Percentiles rank a stretch among this genome's conserved stretches.
phyloP scores from a whole-genome alignment of 2,797 vertebrate species.

The Craterocephalus amniculus region DNA sequence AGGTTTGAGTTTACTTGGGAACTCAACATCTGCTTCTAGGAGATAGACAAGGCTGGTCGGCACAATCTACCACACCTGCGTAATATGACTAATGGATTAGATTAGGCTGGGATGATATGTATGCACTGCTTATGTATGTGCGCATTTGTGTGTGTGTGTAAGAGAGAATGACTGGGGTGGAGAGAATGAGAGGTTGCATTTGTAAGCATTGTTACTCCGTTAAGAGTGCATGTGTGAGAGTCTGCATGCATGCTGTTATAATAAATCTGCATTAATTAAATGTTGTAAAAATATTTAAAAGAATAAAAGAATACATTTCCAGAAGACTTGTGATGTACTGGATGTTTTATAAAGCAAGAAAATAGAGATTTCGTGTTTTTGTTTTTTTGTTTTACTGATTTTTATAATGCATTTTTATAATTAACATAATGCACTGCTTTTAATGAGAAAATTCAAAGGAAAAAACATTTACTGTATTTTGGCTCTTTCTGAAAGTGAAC shows the following conservation, averaged over 20 bases:
- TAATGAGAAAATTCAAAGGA: too few relatives aligned
- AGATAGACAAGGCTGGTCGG: constrained; percentile 56
- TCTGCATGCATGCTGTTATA: constrained; percentile 43
- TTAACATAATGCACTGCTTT: neutral
- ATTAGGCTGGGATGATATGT: constrained; percentile 65
- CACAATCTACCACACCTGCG: constrained; percentile 54
- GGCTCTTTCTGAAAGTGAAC: too few relatives aligned
- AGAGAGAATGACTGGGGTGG: constrained; percentile 28
- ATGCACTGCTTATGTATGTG: constrained; percentile 24
- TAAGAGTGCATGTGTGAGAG: neutral
- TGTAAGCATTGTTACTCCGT: constrained; percentile 60
- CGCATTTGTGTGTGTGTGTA: constrained; percentile 32
- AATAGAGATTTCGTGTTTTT: constrained; percentile 2
- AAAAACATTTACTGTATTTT: too few relatives aligned
- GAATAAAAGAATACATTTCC: constrained; percentile 19
- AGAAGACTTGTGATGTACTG: constrained; percentile 23
- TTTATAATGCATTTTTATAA: constrained; percentile 5
- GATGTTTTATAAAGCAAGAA: constrained; percentile 24
- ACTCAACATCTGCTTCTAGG: constrained; percentile 54
- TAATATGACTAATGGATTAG: constrained; percentile 79
- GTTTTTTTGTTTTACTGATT: too few relatives aligned
- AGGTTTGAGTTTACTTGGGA: constrained; percentile 35
- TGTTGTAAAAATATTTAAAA: constrained; percentile 21
- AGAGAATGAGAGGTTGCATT: constrained; percentile 46
- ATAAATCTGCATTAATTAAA: constrained; percentile 64